Conservation (phyloP, 2,797 vertebrate genomes). For the Melanotaenia maccullochi region DNA sequence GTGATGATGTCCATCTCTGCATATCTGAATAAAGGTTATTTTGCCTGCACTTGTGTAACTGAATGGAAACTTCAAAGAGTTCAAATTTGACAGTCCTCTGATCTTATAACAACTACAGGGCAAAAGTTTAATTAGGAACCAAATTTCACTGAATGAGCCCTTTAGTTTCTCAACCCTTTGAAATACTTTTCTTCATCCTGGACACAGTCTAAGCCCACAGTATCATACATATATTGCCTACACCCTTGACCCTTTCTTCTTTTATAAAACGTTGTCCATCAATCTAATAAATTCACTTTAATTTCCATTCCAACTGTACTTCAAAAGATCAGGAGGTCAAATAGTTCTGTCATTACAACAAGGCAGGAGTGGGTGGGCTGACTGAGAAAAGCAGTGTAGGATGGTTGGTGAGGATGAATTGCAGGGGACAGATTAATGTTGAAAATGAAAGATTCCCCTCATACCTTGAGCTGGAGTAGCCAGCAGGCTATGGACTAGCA, state of each 20-base stretch:
- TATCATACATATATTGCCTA: neutral
- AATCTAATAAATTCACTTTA: constrained; percentile 36
- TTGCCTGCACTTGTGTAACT: constrained; percentile 24
- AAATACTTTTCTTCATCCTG: neutral
- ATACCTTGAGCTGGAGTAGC: constrained; percentile 79
- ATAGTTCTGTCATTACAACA: constrained; percentile 39
- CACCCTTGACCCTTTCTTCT: constrained; percentile 17
- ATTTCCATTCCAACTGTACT: constrained; percentile 27
- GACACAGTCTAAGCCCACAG: neutral
- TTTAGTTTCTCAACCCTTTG: neutral
- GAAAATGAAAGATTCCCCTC: constrained; percentile 86
- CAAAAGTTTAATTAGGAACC: neutral
- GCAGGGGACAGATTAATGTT: constrained; percentile 77
- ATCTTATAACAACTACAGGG: constrained; percentile 10
- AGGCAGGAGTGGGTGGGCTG: constrained; percentile 58
- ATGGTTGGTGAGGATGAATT: constrained; percentile 80
- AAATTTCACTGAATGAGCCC: neutral
- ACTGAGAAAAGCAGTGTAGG: constrained; percentile 30
- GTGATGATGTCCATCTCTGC: constrained; percentile 6
- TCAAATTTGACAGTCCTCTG: constrained; percentile 32
- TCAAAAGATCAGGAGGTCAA: constrained; percentile 50
- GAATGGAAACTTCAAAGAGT: constrained; percentile 4
- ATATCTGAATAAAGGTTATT: constrained; percentile 32
- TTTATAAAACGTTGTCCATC: constrained; percentile 36
- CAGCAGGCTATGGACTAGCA: constrained; percentile 33